Percentiles rank a stretch among this genome's conserved stretches.
Evolutionary conservation across 2,797 vertebrate species (phyloP).

Genomic region (Girardinus metallicus): DNA sequence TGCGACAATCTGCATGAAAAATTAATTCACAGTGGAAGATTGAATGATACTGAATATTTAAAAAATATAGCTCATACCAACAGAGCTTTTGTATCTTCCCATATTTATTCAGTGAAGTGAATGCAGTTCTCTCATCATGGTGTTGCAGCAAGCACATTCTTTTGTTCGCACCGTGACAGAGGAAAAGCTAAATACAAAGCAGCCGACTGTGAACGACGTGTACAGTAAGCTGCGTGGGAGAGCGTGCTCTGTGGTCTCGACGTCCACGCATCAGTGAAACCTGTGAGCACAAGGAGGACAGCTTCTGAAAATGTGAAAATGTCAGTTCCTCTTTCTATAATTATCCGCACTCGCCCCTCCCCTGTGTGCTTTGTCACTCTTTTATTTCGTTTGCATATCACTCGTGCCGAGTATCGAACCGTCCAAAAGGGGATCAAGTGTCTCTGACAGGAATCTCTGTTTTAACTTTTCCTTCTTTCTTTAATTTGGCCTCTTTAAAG

Average conservation of each 20-base stretch:
- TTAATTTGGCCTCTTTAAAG: not conserved
- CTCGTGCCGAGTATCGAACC: slow-evolving; percentile 26
- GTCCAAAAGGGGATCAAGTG: slow-evolving; percentile 25
- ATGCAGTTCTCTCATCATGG: slow-evolving; percentile 19
- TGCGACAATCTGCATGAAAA: not conserved
- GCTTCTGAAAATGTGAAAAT: slow-evolving; percentile 76
- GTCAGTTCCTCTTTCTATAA: slow-evolving; percentile 80
- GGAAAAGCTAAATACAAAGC: slow-evolving; percentile 49
- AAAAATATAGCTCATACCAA: not conserved
- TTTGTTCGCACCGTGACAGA: slow-evolving; percentile 25
- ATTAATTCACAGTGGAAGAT: not conserved
- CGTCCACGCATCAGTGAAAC: slow-evolving; percentile 72
- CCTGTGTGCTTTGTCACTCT: slow-evolving; percentile 59
- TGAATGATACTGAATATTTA: not conserved
- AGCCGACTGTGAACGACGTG: slow-evolving; percentile 48
- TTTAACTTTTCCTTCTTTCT: slow-evolving; percentile 32
- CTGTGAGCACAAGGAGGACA: slow-evolving; percentile 65
- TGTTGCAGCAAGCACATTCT: slow-evolving; percentile 20
- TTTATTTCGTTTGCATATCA: slow-evolving; percentile 40
- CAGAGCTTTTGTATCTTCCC: slow-evolving; percentile 1
- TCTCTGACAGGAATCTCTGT: slow-evolving; percentile 16
- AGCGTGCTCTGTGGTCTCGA: slow-evolving; percentile 63
- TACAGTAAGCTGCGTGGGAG: slow-evolving; percentile 62
- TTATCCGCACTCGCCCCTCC: slow-evolving; percentile 34
- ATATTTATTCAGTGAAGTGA: slow-evolving; percentile 14